Evolutionary conservation across 2,113 vertebrate genomes (phyloP).

Genomic region (Hassar affinis): DNA sequence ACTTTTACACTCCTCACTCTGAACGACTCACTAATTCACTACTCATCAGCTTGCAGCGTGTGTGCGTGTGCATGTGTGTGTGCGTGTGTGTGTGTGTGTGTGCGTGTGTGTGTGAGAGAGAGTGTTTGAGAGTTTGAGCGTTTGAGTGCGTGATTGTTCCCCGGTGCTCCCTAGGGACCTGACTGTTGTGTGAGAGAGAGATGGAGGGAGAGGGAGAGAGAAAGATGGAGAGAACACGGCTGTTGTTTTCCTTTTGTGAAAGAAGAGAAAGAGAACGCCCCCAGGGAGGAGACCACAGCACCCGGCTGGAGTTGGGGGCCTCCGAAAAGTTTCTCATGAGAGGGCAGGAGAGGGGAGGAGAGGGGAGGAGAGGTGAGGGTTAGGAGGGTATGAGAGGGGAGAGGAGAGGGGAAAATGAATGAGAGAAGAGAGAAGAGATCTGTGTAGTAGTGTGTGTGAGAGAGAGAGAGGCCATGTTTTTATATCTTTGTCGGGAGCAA

Average conservation of each 20-base stretch:
- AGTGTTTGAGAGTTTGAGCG: no score
- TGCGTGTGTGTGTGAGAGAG: no score
- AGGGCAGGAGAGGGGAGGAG: conserved; percentile 55
- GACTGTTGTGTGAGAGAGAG: conserved; percentile 71
- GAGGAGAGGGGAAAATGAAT: conserved; percentile 30
- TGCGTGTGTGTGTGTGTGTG: conserved; percentile 17
- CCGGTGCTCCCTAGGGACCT: conserved; percentile 64
- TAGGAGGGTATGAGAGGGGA: conserved; percentile 55
- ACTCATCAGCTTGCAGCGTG: conserved; percentile 27
- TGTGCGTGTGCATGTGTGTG: conserved; percentile 55
- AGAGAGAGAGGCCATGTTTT: conserved; percentile 3
- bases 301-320: conserved; percentile 67
- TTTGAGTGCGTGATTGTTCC: conserved; percentile 61
- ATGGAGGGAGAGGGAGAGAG: conserved; percentile 41
- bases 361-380: conserved; percentile 44
- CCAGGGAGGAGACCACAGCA: conserved; percentile 68
- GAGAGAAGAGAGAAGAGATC: conserved; percentile 23
- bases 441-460: conserved; percentile 54
- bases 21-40: neutral
- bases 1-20: conserved; percentile 4
- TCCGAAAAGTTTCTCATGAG: conserved; percentile 64
- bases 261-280: conserved; percentile 70
- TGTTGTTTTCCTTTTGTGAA: conserved; percentile 67
- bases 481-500: neutral
- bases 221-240: conserved; percentile 62